Conservation (phyloP, 2,113 vertebrate genomes). For the Suncus etruscus region DNA sequence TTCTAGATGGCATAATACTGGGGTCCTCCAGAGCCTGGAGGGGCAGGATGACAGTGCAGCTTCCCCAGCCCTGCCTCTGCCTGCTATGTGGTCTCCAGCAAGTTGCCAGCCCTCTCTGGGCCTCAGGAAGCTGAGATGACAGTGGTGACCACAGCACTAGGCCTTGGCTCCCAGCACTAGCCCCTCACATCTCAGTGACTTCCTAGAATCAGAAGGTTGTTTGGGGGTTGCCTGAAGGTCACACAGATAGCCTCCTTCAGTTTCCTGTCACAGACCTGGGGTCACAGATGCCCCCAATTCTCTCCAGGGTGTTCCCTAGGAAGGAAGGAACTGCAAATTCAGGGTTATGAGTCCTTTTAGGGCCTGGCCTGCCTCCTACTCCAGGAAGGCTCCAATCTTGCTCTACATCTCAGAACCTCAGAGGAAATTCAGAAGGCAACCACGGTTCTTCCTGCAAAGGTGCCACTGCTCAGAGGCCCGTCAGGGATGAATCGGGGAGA, state of each 20-base stretch:
- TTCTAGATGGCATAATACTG: not conserved
- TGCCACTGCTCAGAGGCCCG: not conserved
- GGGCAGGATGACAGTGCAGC: not conserved
- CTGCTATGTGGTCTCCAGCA: not conserved
- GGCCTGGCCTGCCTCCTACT: no score
- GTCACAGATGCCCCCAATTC: not conserved
- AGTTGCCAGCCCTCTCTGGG: not conserved
- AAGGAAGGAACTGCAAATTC: not conserved
- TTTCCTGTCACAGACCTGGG: not conserved
- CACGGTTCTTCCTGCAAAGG: not conserved
- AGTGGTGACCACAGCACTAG: not conserved
- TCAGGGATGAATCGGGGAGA: no score
- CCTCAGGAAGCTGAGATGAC: not conserved
- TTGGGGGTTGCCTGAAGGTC: slow-evolving; percentile 31
- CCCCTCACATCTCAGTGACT: slow-evolving; percentile 10
- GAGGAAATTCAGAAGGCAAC: not conserved
- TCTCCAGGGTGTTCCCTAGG: not conserved
- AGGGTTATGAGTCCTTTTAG: no score
- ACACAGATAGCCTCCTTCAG: not conserved
- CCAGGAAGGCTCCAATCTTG: not conserved
- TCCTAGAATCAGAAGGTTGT: not conserved
- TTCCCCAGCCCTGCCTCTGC: not conserved
- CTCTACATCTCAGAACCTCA: not conserved
- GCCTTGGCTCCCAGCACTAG: not conserved
- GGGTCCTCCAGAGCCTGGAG: not conserved